Evolutionary conservation across 2,113 vertebrate species (phyloP).

Genomic region (Pterocles orientalis): DNA sequence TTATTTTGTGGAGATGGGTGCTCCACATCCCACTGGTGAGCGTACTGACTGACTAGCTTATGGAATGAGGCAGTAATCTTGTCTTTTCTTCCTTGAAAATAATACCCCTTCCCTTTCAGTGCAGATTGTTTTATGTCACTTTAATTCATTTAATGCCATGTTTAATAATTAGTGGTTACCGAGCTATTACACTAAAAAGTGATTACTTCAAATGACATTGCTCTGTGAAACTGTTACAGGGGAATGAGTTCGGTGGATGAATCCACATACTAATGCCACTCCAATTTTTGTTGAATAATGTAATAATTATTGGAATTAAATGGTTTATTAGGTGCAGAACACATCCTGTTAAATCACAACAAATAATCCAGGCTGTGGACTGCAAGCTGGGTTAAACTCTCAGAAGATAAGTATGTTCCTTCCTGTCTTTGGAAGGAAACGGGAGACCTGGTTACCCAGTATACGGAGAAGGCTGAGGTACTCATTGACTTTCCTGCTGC

Average conservation of each 20-base stretch:
- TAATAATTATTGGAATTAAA: conserved; percentile 43
- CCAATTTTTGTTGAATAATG: conserved; percentile 12
- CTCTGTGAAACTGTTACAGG: neutral
- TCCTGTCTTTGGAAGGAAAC: too few species aligned
- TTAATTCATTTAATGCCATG: conserved; percentile 19
- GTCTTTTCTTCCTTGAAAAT: neutral
- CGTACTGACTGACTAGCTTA: neutral
- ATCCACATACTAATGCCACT: neutral
- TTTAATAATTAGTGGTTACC: conserved; percentile 42
- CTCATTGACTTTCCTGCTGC: too few species aligned
- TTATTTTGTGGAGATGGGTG: neutral
- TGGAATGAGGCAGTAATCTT: neutral
- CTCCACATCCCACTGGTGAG: neutral
- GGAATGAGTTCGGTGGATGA: neutral
- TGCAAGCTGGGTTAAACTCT: neutral
- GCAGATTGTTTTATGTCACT: neutral
- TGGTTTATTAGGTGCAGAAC: conserved; percentile 28
- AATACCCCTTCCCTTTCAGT: neutral
- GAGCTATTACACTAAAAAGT: conserved; percentile 33
- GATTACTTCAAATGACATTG: conserved; percentile 39
- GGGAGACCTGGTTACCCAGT: too few species aligned
- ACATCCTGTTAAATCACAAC: conserved; percentile 4
- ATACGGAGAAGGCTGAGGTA: too few species aligned
- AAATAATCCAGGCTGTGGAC: neutral
- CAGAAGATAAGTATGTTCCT: neutral